Base-by-base conservation (phyloP, 2,888 invertebrate species). In the Pyrgus malvae region DNA sequence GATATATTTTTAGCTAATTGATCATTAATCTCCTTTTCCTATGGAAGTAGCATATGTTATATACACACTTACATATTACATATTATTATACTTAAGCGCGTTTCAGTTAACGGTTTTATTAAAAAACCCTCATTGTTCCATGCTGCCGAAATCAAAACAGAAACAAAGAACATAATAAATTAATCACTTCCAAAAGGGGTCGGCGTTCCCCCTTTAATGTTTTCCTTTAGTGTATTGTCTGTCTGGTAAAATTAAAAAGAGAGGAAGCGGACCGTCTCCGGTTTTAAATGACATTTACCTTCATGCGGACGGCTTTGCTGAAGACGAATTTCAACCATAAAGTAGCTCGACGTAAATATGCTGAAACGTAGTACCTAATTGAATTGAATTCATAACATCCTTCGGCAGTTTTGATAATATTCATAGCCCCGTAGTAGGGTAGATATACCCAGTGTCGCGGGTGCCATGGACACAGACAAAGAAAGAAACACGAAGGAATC, bases 101-200 rank as follows among this genome's bases (percentile, higher is more conserved):
- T 4, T 41, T 21, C 25, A 19, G 14, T 23, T 25, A 11, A 42
- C 17, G 9, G 16, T 42, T 51, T 44, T 51, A 51, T 41, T 37
- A 27, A 53, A 53, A 53, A 12, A n/a, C 38, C 37, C 56, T 62
- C 65, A 70, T 70, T 70, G 68, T 72, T 72, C 67, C 65, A 60
- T 61, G 66, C 72, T 70, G 69, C 72, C 69, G 66, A 80, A 86
- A 83, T 85, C 86, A 84, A 83, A 87, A 85, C 76, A 80, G 79
- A 83, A 85, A 88, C 85, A 86, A 84, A 83, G 83, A 80, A 80
- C 79, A 80, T 87, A 84, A 89, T 88, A 88, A 88, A 90, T 90
- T 88, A 88, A 88, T 90, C 89, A 87, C 84, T 74, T 71, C 74
- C 67, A 69, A 74, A 83, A 84, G 82, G 88, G 88, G 83, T 84